Percentiles rank a stretch among this genome's conserved stretches.
Conservation (phyloP, 2,888 invertebrate genomes). For the Drepanosiphum platanoidis region DNA sequence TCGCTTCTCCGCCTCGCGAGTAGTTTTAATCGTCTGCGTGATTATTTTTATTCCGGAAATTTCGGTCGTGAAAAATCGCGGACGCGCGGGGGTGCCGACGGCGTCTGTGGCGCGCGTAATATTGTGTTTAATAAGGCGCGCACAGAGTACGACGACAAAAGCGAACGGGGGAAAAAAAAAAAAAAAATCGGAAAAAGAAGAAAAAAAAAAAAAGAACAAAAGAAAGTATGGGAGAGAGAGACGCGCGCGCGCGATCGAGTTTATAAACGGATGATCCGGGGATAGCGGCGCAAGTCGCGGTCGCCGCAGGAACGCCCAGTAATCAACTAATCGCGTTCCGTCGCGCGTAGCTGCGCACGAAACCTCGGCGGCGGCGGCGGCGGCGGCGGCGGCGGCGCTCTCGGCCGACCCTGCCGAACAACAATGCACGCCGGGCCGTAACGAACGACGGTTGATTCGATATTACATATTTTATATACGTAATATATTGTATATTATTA, state of each 20-base stretch:
- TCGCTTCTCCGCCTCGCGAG: too few relatives aligned
- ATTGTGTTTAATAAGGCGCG: conserved; percentile 49
- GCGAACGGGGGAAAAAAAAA: conserved; percentile 7
- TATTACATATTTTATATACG: conserved; percentile 29
- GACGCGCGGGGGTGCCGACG: background rate
- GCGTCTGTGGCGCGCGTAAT: background rate
- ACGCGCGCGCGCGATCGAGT: too few relatives aligned
- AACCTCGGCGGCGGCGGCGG: conserved; percentile 2
- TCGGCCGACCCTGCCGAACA: background rate
- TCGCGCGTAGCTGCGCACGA: conserved; percentile 57
- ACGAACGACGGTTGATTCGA: conserved; percentile 51
- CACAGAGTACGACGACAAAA: conserved; percentile 9
- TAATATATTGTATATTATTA: conserved; percentile 11
- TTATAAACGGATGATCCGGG: conserved; percentile 55
- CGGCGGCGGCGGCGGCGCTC: too few relatives aligned
- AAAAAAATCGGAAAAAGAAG: background rate
- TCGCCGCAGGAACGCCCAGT: conserved; percentile 41
- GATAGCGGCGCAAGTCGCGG: conserved; percentile 53
- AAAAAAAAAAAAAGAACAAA: too few relatives aligned
- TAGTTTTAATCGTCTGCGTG: too few relatives aligned
- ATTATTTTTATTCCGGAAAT: too few relatives aligned
- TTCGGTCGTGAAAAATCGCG: too few relatives aligned
- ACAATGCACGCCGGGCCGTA: background rate
- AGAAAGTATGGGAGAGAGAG: too few relatives aligned
- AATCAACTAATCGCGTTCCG: conserved; percentile 61